Percentiles rank a stretch among this genome's conserved stretches.
phyloP scores from a whole-genome alignment of 2,797 vertebrate genomes.

The Chlorospingus semifuscus region DNA sequence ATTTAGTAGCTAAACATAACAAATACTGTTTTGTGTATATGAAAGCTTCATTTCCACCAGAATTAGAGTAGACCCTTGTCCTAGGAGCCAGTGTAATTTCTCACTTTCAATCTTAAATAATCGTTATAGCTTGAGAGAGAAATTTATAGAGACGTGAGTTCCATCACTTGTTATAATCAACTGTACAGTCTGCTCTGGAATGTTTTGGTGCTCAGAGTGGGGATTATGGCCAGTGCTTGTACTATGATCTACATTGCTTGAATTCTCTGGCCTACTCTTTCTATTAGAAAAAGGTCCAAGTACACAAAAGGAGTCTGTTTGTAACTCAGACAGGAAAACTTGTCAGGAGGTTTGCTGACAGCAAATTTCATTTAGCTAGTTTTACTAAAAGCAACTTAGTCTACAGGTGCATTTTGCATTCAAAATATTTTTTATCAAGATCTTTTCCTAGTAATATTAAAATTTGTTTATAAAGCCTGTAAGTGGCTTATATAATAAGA shows the following conservation, averaged over 20 bases:
- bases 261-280: not conserved
- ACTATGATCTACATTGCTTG: not conserved
- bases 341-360: not conserved
- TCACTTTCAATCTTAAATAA: slow-evolving; percentile 4
- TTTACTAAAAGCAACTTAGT: slow-evolving; percentile 8
- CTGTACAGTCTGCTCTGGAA: not conserved
- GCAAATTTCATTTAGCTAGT: slow-evolving; percentile 34
- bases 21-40: not conserved
- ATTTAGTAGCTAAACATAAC: not conserved
- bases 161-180: not conserved
- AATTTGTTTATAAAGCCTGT: slow-evolving; percentile 26
- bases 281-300: not conserved
- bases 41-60: not conserved
- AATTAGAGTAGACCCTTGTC: not conserved
- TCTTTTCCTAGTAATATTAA: slow-evolving; percentile 26
- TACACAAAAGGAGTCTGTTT: not conserved
- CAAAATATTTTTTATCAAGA: slow-evolving; percentile 37
- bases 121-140: not conserved
- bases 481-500: slow-evolving; percentile 47
- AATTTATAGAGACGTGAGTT: not conserved
- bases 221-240: not conserved
- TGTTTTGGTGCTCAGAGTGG: not conserved
- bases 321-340: not conserved
- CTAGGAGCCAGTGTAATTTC: not conserved
- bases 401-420: slow-evolving; percentile 7